Base-by-base conservation (phyloP, 2,888 invertebrate species). In the Drosophila melanosoma region DNA sequence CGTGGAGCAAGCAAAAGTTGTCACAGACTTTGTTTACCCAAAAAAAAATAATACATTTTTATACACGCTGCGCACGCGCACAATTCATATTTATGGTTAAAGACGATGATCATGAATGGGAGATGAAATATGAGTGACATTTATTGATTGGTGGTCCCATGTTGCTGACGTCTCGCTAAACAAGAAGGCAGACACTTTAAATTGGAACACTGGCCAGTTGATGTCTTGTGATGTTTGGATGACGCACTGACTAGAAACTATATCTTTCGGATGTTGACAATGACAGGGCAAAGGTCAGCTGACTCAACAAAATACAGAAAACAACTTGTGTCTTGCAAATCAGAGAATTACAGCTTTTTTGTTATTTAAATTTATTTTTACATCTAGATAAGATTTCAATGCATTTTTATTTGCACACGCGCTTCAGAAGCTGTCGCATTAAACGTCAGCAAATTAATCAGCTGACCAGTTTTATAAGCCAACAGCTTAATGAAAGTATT, bases 11-110 rank as follows among this genome's bases (percentile, higher is more conserved):
- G n/a, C 32, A 52, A 10, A 32, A 57, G 58, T 29, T 23, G 33
- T 29, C 23, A 11, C 33, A 42, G 64, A 60, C 48, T 51, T 57
- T 67, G 62, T 79, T 68, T 67, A 72, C 33, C 51, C 54, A 35
- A 69, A 26, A 26, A 26, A 26, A 15, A 35, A 6, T 7, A 3
- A 45, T 20, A 8, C 20, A 51, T 62, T 67, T 60, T 52, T 59
- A 20, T 56, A 69, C 60, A 58, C 52, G 62, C 49, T 63, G 85
- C 87, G 82, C 82, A 84, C 78, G 82, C 85, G 87, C 51, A 56
- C 35, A 35, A 12, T 6, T 38, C 59, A 32, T 52, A 11, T 53
- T 57, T 36, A 61, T 59, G 45, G 23, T 23, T 45, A 62, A 59
- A 36, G 68, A 15, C 38, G 48, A 40, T 58, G 58, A 35, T 35